Conservation (phyloP, 2,113 vertebrate species). For the Entomyzon cyanotis region DNA sequence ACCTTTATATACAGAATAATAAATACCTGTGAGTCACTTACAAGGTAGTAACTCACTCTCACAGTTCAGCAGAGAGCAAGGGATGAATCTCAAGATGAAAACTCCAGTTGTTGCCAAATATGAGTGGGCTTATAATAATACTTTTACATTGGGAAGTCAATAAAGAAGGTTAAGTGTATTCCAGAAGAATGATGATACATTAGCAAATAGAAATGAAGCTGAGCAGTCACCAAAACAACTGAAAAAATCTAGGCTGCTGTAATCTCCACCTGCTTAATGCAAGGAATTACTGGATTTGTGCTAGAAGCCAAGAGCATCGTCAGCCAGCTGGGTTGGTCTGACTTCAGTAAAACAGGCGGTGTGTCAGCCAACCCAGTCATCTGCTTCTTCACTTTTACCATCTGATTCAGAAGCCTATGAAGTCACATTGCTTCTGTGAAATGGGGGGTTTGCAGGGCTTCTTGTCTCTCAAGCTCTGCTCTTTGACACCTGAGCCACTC, state of each 20-base stretch:
- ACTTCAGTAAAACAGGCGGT: neutral
- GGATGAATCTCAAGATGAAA: slow-evolving; percentile 52
- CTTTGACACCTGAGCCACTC: neutral
- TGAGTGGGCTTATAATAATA: neutral
- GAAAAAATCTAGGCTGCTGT: neutral
- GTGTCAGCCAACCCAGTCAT: neutral
- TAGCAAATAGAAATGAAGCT: neutral
- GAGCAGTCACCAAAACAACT: neutral
- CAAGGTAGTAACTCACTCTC: slow-evolving; percentile 69
- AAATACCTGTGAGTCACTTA: slow-evolving; percentile 75
- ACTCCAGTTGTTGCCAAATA: neutral
- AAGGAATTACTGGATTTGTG: neutral
- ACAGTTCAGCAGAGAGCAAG: slow-evolving; percentile 47
- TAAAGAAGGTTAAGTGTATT: neutral
- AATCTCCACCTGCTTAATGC: neutral
- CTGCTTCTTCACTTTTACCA: neutral
- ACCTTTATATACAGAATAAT: slow-evolving; percentile 73
- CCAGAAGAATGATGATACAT: neutral
- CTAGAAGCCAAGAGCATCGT: neutral
- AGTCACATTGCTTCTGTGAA: neutral
- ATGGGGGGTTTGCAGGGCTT: neutral
- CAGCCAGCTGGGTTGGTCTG: neutral
- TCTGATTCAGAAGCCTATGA: neutral
- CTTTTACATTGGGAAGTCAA: neutral
- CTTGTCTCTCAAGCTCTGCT: neutral